Evolutionary conservation across 1,140 invertebrate genomes (phyloP).

Genomic region (Metaphire vulgaris): DNA sequence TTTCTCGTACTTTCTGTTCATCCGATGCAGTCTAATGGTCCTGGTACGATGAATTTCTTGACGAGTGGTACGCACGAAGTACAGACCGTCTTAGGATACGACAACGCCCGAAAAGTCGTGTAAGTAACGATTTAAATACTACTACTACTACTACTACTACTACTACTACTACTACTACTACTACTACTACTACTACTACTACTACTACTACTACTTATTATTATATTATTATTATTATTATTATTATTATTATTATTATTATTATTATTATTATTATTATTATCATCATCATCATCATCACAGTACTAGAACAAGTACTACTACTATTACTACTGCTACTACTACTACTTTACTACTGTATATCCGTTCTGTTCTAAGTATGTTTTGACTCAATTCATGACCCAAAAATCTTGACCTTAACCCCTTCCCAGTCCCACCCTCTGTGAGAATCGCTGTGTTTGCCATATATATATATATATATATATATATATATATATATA

Average conservation of each 20-base stretch:
- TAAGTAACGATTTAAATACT: background rate
- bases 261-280: background rate
- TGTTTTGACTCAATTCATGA: too few relatives aligned
- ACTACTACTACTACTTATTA: background rate
- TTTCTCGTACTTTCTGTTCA: too few relatives aligned
- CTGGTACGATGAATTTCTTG: background rate
- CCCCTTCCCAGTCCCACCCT: too few relatives aligned
- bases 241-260: background rate
- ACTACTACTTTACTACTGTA: conserved; percentile 1
- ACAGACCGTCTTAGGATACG: background rate
- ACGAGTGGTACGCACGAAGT: background rate
- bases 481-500: too few relatives aligned
- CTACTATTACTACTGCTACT: background rate
- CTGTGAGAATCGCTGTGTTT: too few relatives aligned
- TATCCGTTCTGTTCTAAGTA: too few relatives aligned
- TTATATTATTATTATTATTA: background rate
- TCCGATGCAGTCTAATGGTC: background rate
- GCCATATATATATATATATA: too few relatives aligned
- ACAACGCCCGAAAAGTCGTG: background rate
- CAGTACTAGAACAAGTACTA: background rate
- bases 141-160: background rate
- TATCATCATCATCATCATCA: background rate
- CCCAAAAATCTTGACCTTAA: too few relatives aligned
- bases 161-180: conserved; percentile 3
- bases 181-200: conserved; percentile 2